Percentiles rank a stretch among this genome's conserved stretches.
These are phyloP conservation scores for Panthera tigris DNA, from an alignment of 2,113 vertebrate genomes.

Conservation along the genomic window DNA sequence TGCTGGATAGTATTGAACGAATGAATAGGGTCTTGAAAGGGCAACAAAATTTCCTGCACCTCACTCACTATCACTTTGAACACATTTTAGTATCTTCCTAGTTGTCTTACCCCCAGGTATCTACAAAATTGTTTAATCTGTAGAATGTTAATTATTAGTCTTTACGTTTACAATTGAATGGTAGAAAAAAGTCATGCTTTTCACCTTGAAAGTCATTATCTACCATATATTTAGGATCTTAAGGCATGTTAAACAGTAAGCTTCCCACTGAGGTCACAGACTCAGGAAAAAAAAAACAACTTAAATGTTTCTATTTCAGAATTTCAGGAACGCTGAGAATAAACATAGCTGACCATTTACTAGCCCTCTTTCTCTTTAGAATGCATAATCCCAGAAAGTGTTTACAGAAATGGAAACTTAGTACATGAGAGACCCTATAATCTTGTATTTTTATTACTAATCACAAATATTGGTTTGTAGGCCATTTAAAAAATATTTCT, in stretches of 20 bases:
- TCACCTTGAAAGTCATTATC: not conserved
- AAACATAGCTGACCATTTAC: not conserved
- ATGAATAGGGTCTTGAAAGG: not conserved
- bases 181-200: not conserved
- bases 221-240: not conserved
- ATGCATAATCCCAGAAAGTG: not conserved
- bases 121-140: not conserved
- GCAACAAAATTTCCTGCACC: not conserved
- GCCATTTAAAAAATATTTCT: not conserved
- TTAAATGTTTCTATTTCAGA: not conserved
- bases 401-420: slow-evolving; percentile 3
- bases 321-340: slow-evolving; percentile 22
- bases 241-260: not conserved
- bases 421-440: not conserved
- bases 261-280: not conserved
- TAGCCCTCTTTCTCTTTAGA: not conserved
- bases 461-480: not conserved
- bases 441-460: slow-evolving; percentile 22
- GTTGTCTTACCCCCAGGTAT: not conserved
- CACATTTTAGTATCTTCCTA: not conserved
- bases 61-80: not conserved
- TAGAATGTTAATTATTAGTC: not conserved
- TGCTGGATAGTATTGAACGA: not conserved
- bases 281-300: not conserved
- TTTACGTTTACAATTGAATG: not conserved